These are phyloP conservation scores for Proteles cristata DNA, from an alignment of 2,113 vertebrate species.

Conservation along the genomic window DNA sequence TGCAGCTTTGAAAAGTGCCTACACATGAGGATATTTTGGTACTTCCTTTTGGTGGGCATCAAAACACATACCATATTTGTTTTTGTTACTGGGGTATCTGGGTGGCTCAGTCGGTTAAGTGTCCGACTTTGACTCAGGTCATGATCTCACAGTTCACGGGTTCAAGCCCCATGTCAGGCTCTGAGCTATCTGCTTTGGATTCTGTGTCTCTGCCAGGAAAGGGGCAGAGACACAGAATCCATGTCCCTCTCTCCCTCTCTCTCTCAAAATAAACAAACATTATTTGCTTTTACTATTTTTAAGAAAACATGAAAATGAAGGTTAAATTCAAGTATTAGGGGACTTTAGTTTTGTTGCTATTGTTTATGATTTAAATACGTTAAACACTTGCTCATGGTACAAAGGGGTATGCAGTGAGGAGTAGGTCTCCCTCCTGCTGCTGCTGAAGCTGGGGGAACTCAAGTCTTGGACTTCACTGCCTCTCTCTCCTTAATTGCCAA, in stretches of 20 bases:
- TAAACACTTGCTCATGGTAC: neutral
- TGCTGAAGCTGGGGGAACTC: neutral
- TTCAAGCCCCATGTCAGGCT: too few species aligned
- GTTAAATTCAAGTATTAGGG: neutral
- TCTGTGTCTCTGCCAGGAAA: too few species aligned
- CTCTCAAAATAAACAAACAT: too few species aligned
- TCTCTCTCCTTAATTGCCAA: neutral
- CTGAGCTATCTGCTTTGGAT: too few species aligned
- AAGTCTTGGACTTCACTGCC: neutral
- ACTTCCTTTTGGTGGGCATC: neutral
- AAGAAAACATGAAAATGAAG: neutral
- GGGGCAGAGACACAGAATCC: too few species aligned
- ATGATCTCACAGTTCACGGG: too few species aligned
- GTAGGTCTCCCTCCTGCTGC: neutral
- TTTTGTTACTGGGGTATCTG: neutral
- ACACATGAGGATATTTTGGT: neutral
- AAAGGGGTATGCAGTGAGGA: neutral
- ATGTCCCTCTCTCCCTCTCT: too few species aligned
- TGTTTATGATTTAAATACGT: neutral
- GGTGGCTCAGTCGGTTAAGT: too few species aligned
- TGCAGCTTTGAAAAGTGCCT: neutral
- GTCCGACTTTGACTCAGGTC: too few species aligned
- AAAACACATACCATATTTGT: neutral
- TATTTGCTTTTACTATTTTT: slow-evolving; percentile 2
- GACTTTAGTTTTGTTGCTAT: neutral